phyloP scores from a whole-genome alignment of 2,888 invertebrate genomes.

The Galerucella calmariensis region DNA sequence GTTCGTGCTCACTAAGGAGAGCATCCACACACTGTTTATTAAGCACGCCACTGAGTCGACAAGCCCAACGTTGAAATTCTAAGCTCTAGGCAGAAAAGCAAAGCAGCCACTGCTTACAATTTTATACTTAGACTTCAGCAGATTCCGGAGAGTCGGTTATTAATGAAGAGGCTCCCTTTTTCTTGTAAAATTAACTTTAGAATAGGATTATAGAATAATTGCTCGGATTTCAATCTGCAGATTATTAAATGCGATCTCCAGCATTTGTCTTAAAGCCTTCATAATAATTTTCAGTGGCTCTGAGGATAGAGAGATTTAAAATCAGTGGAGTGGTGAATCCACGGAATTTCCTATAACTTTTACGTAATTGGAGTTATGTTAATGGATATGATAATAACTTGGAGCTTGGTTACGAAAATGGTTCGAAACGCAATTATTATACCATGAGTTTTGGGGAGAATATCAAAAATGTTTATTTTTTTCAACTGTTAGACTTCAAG shows the following conservation, averaged over 20 bases:
- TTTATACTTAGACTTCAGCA: slow-evolving; percentile 22
- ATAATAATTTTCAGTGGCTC: slow-evolving; percentile 28
- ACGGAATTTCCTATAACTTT: not conserved
- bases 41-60: slow-evolving; percentile 7
- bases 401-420: not conserved
- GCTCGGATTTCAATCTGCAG: slow-evolving; percentile 33
- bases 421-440: no score
- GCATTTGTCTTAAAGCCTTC: slow-evolving; percentile 33
- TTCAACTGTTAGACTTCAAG: no score
- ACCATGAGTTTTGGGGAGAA: no score
- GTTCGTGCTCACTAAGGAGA: no score
- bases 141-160: slow-evolving; percentile 23
- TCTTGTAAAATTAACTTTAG: slow-evolving; percentile 32
- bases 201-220: slow-evolving; percentile 36
- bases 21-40: not conserved
- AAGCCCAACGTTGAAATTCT: slow-evolving; percentile 20
- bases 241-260: slow-evolving; percentile 29
- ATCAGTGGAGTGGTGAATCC: slow-evolving; percentile 1
- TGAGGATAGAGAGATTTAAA: slow-evolving; percentile 15
- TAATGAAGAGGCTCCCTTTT: slow-evolving; percentile 32
- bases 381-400: not conserved
- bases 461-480: no score
- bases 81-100: slow-evolving; percentile 24
- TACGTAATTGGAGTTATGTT: not conserved
- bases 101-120: slow-evolving; percentile 19